phyloP scores from a whole-genome alignment of 2,888 invertebrate genomes.

The Parochlus steinenii region DNA sequence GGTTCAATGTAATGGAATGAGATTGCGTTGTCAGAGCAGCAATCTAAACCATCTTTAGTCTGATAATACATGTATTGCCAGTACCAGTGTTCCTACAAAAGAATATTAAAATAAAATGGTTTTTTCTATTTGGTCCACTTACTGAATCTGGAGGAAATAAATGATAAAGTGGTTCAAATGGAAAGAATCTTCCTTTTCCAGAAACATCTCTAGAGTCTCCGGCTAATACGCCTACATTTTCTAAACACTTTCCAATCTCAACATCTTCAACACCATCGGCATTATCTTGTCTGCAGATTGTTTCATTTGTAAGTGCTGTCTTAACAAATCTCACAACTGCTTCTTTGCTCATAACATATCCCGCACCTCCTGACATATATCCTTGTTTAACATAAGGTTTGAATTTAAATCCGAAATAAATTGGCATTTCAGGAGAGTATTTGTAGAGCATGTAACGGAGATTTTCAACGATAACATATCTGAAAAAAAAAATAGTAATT shows the following conservation, averaged over 20 bases:
- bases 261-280: slow-evolving; percentile 20
- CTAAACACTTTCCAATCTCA: slow-evolving; percentile 54
- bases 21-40: neutral
- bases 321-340: neutral
- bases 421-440: slow-evolving; percentile 50
- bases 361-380: neutral
- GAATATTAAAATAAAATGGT: too few relatives aligned
- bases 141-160: too few relatives aligned
- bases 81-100: slow-evolving; percentile 3
- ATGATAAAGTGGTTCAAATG: slow-evolving; percentile 85
- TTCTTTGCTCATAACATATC: slow-evolving; percentile 1
- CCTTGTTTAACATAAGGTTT: neutral
- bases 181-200: slow-evolving; percentile 76
- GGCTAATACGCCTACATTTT: slow-evolving; percentile 60
- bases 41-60: neutral
- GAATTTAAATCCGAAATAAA: slow-evolving; percentile 55
- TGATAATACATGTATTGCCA: neutral
- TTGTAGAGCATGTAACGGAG: slow-evolving; percentile 75
- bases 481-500: too few relatives aligned
- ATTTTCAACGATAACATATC: slow-evolving; percentile 60
- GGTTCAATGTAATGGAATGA: neutral
- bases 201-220: slow-evolving; percentile 68
- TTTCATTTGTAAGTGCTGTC: neutral
- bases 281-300: neutral
- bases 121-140: too few relatives aligned